These are phyloP conservation scores for Drosophila aff. DNA, from an alignment of 1,140 invertebrate species.

Conservation along the genomic window DNA sequence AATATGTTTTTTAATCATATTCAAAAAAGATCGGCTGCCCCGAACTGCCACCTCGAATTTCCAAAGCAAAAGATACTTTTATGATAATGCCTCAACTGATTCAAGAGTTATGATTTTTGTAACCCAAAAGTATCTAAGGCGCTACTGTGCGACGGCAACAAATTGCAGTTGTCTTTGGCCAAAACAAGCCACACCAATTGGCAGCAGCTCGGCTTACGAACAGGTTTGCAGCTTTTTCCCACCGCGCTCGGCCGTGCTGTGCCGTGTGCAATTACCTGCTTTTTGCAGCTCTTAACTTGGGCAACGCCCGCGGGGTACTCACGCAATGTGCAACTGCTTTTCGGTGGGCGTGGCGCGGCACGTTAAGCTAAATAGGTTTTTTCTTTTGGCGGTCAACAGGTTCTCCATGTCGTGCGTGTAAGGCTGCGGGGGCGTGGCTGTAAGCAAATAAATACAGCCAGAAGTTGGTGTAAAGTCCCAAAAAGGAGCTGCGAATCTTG, in stretches of 20 bases:
- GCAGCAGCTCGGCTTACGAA: conserved; percentile 10
- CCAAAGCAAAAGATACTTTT: too few relatives aligned
- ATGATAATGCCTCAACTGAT: too few relatives aligned
- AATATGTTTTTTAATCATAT: too few relatives aligned
- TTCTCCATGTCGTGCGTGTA: conserved; percentile 31
- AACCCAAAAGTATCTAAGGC: too few relatives aligned
- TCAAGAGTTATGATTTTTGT: too few relatives aligned
- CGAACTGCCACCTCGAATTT: too few relatives aligned
- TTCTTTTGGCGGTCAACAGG: conserved; percentile 34
- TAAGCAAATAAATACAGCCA: conserved; percentile 11
- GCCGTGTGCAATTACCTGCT: conserved; percentile 36
- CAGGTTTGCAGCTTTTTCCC: conserved; percentile 37
- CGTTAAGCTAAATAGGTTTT: conserved; percentile 43
- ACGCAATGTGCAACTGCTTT: conserved; percentile 24
- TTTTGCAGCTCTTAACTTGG: conserved; percentile 37
- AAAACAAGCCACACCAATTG: conserved; percentile 19
- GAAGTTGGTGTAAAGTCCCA: background rate
- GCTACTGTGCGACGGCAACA: conserved; percentile 2
- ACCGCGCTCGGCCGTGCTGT: conserved; percentile 19
- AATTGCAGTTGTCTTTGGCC: conserved; percentile 55
- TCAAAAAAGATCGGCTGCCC: too few relatives aligned
- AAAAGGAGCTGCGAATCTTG: background rate
- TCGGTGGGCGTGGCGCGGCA: conserved; percentile 35
- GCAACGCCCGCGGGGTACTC: conserved; percentile 22
- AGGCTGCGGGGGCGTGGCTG: conserved; percentile 28